Percentiles rank a stretch among this genome's conserved stretches.
Evolutionary conservation across 2,888 invertebrate species (phyloP).

Genomic region (Luperina nickerlii): DNA sequence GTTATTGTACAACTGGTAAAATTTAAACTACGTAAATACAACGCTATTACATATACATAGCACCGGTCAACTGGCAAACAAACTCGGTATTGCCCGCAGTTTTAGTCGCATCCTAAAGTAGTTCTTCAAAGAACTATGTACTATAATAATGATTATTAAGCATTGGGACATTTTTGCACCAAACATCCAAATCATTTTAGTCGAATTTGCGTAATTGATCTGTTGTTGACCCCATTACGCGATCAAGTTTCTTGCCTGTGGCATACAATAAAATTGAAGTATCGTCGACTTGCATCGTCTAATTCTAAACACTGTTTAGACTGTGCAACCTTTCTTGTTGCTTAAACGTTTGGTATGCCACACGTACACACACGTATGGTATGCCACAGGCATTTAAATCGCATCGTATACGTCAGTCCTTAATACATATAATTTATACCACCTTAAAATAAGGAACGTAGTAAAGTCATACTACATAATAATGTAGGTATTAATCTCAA

Average conservation of each 20-base stretch:
- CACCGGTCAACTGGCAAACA: background rate
- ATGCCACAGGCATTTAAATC: background rate
- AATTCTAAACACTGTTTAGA: background rate
- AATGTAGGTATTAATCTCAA: background rate
- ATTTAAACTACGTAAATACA: background rate
- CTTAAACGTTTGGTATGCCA: background rate
- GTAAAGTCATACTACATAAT: background rate
- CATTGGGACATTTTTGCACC: background rate
- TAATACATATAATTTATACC: background rate
- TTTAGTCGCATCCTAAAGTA: background rate
- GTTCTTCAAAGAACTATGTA: background rate
- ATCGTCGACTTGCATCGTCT: background rate
- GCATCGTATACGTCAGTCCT: background rate
- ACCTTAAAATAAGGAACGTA: background rate
- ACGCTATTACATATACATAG: background rate
- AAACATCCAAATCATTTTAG: background rate
- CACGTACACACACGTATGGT: no score
- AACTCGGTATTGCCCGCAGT: background rate
- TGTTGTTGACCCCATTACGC: background rate
- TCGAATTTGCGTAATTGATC: background rate
- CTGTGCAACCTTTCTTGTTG: background rate
- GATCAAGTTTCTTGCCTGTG: background rate
- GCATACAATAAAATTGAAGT: background rate
- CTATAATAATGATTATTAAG: background rate
- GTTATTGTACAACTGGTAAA: background rate